phyloP scores from a whole-genome alignment of 2,888 invertebrate genomes.

The Corbicula japonica region DNA sequence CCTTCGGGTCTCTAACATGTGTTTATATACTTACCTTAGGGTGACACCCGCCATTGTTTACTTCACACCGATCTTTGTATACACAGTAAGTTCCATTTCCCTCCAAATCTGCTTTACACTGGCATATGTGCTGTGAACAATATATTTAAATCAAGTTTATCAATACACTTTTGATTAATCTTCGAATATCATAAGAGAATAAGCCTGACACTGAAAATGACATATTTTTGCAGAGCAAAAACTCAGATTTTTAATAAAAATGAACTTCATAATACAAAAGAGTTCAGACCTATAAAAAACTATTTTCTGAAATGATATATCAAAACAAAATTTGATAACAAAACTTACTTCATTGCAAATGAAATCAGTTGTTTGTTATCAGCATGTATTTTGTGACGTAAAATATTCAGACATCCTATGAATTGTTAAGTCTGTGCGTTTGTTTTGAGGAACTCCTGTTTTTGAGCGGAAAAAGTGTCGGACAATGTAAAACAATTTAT shows the following conservation, averaged over 20 bases:
- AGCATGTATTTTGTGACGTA: too few relatives aligned
- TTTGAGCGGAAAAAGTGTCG: too few relatives aligned
- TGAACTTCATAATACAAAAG: not conserved
- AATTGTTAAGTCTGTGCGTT: too few relatives aligned
- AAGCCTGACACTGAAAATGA: too few relatives aligned
- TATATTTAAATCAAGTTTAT: conserved; percentile 6
- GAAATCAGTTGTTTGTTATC: too few relatives aligned
- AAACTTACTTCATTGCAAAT: too few relatives aligned
- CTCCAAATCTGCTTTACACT: conserved; percentile 76
- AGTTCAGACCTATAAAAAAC: not conserved
- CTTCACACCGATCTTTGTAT: conserved; percentile 73
- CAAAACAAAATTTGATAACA: too few relatives aligned
- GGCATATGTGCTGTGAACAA: conserved; percentile 74
- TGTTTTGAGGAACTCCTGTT: too few relatives aligned
- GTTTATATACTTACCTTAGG: conserved; percentile 65
- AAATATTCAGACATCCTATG: too few relatives aligned
- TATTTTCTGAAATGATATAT: not conserved
- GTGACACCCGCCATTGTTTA: conserved; percentile 82
- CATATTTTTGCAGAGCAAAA: not conserved
- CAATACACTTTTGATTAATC: not conserved
- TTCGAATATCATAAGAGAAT: too few relatives aligned
- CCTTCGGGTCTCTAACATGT: too few relatives aligned
- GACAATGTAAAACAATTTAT: too few relatives aligned
- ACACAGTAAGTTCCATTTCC: conserved; percentile 81
- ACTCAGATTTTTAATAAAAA: not conserved